A percentile compares a stretch with the other conserved stretches of the same genome.
Conservation (phyloP, 2,888 invertebrate genomes). For the Buathra laborator region DNA sequence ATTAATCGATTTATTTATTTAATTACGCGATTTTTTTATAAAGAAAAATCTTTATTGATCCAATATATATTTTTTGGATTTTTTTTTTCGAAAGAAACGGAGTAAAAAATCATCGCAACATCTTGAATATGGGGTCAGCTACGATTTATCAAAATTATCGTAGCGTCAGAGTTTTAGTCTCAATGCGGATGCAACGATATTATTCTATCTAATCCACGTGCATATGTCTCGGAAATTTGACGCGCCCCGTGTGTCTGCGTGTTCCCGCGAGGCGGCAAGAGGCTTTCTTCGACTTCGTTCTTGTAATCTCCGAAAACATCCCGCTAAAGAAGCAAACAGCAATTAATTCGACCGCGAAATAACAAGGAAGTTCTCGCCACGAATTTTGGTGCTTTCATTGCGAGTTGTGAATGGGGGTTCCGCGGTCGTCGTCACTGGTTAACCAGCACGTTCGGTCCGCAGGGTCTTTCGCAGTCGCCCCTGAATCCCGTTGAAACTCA, state of each 20-base stretch:
- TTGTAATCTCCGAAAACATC: constrained; percentile 76
- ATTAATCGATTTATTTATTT: too few relatives aligned
- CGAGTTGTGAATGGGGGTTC: constrained; percentile 15
- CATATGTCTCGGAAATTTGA: constrained; percentile 36
- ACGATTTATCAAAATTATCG: constrained; percentile 2
- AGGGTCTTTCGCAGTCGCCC: constrained; percentile 44
- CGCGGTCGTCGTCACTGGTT: constrained; percentile 40
- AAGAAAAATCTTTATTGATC: too few relatives aligned
- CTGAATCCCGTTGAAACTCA: constrained; percentile 56
- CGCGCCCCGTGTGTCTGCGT: not conserved
- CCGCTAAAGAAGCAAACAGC: constrained; percentile 80
- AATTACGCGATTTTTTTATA: too few relatives aligned
- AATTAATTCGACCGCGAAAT: constrained; percentile 79
- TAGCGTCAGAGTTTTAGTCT: not conserved
- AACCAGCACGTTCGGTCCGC: constrained; percentile 59
- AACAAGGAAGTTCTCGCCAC: constrained; percentile 78
- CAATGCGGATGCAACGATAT: constrained; percentile 50
- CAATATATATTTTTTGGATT: too few relatives aligned
- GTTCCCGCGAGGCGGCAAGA: not conserved
- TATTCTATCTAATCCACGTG: constrained; percentile 48
- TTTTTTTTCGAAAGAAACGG: too few relatives aligned
- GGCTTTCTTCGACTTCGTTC: constrained; percentile 32
- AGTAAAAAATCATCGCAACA: too few relatives aligned
- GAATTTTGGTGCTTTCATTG: constrained; percentile 9
- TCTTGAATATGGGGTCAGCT: too few relatives aligned